Percentiles rank a stretch among this genome's conserved stretches.
Evolutionary conservation across 2,113 vertebrate genomes (phyloP).

Genomic region (Phrynocephalus versicolor): DNA sequence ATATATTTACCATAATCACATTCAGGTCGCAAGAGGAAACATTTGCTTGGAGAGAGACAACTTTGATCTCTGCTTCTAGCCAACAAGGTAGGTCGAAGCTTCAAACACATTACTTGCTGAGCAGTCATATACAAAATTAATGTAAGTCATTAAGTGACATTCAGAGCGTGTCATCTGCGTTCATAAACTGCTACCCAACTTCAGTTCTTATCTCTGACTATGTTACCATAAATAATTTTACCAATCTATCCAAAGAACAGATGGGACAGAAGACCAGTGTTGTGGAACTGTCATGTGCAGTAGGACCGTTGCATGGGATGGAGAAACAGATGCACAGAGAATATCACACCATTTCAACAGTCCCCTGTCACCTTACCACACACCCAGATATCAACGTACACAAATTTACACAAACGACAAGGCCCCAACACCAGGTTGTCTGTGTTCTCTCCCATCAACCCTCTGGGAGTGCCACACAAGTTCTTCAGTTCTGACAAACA

Average conservation of each 20-base stretch:
- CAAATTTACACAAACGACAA: too few species aligned
- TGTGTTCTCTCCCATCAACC: too few species aligned
- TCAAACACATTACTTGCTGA: neutral
- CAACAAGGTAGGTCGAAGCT: neutral
- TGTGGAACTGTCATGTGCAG: neutral
- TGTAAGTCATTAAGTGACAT: neutral
- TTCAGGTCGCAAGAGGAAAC: neutral
- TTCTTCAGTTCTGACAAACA: too few species aligned
- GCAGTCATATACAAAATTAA: neutral
- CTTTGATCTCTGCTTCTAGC: neutral
- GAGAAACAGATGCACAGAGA: neutral
- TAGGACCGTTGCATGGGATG: neutral
- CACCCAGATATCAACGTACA: neutral
- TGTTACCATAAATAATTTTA: neutral
- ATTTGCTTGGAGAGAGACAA: neutral
- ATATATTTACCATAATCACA: neutral
- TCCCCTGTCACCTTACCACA: neutral
- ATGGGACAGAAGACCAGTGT: neutral
- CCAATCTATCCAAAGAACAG: neutral
- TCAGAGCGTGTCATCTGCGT: neutral
- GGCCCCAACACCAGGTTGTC: too few species aligned
- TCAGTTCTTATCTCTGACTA: neutral
- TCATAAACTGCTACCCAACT: neutral
- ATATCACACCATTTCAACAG: too few species aligned
- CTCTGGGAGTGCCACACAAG: too few species aligned